phyloP scores from a whole-genome alignment of 1,140 invertebrate genomes.

The Thrips palmi region DNA sequence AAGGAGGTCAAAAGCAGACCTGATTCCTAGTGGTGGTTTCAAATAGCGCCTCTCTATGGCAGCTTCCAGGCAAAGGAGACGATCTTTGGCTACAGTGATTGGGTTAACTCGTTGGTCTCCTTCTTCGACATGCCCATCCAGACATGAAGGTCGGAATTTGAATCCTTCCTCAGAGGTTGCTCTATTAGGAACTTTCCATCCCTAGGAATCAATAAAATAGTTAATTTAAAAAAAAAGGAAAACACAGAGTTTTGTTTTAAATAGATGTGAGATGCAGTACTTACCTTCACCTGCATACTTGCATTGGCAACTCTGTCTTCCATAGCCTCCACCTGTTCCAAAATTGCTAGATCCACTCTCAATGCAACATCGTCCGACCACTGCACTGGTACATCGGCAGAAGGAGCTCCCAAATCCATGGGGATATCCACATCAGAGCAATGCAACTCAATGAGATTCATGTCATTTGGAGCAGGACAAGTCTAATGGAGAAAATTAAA shows the following conservation, averaged over 20 bases:
- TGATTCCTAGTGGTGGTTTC: slow-evolving; percentile 68
- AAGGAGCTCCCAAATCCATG: too few species aligned
- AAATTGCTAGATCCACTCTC: slow-evolving; percentile 57
- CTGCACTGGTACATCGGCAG: too few species aligned
- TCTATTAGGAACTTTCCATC: slow-evolving; percentile 58
- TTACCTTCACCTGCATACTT: slow-evolving; percentile 72
- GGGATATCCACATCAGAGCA: too few species aligned
- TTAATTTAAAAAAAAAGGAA: background rate
- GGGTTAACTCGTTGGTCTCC: too few species aligned
- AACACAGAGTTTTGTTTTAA: background rate
- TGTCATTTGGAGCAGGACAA: too few species aligned
- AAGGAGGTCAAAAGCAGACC: slow-evolving; percentile 13
- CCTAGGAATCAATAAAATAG: slow-evolving; percentile 25
- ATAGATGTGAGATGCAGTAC: background rate
- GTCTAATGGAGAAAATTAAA: too few species aligned
- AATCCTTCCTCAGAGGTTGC: slow-evolving; percentile 35
- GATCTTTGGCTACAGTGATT: slow-evolving; percentile 49
- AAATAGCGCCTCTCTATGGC: slow-evolving; percentile 85
- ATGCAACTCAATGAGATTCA: too few species aligned
- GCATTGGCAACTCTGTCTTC: slow-evolving; percentile 84
- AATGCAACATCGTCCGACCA: slow-evolving; percentile 50
- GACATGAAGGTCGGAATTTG: slow-evolving; percentile 29
- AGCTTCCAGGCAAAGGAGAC: slow-evolving; percentile 65
- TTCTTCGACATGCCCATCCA: slow-evolving; percentile 29
- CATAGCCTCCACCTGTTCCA: slow-evolving; percentile 77